These are phyloP conservation scores for Lepus europaeus DNA, from an alignment of 2,113 vertebrate species.

Conservation along the genomic window DNA sequence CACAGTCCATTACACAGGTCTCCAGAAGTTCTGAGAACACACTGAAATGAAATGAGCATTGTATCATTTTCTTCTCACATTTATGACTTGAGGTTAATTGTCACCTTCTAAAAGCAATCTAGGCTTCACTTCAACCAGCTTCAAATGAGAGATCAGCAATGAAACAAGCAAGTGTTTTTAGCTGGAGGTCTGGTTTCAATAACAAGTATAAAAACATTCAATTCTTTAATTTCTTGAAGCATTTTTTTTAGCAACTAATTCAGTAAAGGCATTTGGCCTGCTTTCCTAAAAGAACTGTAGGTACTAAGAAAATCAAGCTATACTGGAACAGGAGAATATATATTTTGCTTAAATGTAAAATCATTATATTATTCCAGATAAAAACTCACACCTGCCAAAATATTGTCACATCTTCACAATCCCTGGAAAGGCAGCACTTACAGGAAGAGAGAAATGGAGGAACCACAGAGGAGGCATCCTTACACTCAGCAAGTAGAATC, in stretches of 20 bases:
- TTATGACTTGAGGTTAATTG: background rate
- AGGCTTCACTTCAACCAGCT: constrained; percentile 62
- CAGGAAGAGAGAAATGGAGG: background rate
- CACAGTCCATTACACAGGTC: constrained; percentile 26
- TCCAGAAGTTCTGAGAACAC: constrained; percentile 29
- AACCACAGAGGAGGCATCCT: background rate
- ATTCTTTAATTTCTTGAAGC: constrained; percentile 57
- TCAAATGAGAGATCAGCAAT: constrained; percentile 65
- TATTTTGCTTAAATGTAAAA: constrained; percentile 33
- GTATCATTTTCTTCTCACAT: constrained; percentile 54
- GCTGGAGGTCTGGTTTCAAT: constrained; percentile 56
- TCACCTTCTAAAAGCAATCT: constrained; percentile 58
- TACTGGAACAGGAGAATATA: background rate
- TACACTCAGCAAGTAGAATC: too few relatives aligned
- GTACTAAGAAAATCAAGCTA: constrained; percentile 61
- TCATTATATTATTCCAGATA: background rate
- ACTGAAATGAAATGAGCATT: constrained; percentile 53
- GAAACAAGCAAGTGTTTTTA: constrained; percentile 64
- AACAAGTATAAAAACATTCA: constrained; percentile 55
- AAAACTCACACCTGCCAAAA: background rate
- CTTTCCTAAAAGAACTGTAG: constrained; percentile 56
- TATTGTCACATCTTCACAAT: background rate
- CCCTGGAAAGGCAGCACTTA: background rate
- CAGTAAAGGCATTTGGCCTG: constrained; percentile 58
- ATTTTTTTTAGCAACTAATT: constrained; percentile 59